Percentiles rank a stretch among this genome's conserved stretches.
Evolutionary conservation across 2,888 invertebrate genomes (phyloP).

Genomic region (Callimorpha dominula): DNA sequence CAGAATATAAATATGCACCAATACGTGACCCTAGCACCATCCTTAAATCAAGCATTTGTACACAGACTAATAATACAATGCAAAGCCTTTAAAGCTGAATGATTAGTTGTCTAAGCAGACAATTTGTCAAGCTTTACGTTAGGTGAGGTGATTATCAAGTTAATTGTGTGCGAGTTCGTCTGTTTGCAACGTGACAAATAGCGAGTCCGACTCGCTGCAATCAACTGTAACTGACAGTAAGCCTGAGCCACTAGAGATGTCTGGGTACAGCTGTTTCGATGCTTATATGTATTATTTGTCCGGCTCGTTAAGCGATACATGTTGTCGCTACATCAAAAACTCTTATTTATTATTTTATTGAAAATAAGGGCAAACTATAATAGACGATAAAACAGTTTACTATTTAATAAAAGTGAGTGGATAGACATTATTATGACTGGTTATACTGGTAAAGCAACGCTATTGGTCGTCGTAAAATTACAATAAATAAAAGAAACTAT

Average conservation of each 20-base stretch:
- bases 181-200: conserved; percentile 41
- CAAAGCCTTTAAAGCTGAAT: not conserved
- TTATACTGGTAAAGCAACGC: no score
- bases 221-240: conserved; percentile 31
- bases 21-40: not conserved
- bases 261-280: not conserved
- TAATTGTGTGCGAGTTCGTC: conserved; percentile 46
- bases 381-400: no score
- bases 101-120: not conserved
- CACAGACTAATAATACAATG: not conserved
- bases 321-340: not conserved
- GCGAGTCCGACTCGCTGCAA: conserved; percentile 35
- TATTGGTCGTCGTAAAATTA: no score
- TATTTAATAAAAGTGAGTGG: no score
- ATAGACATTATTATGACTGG: no score
- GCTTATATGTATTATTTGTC: not conserved
- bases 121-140: conserved; percentile 20
- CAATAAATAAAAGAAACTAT: no score
- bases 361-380: no score
- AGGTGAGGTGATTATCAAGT: conserved; percentile 47
- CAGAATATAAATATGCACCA: not conserved
- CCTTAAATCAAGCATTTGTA: not conserved
- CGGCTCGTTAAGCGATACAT: not conserved
- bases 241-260: not conserved
- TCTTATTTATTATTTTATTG: no score